A percentile compares a stretch with the other conserved stretches of the same genome.
Evolutionary conservation across 1,140 invertebrate species (phyloP).

Genomic region (Calliopsis andreniformis): DNA sequence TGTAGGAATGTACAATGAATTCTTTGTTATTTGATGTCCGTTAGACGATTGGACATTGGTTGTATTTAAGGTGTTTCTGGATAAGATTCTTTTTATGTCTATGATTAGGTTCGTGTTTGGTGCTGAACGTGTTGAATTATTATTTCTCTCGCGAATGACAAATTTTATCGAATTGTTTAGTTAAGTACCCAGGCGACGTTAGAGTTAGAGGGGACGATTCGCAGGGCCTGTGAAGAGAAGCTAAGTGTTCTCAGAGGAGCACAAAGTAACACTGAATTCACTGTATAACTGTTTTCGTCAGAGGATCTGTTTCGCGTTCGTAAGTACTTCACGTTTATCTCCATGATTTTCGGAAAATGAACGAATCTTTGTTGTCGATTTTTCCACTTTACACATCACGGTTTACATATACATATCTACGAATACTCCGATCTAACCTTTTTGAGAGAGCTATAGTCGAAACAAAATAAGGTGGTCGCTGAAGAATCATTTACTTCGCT

Average conservation of each 20-base stretch:
- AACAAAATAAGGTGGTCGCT: not conserved
- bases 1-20: not conserved
- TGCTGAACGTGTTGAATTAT: not conserved
- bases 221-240: too few relatives aligned
- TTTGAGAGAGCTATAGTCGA: not conserved
- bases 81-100: not conserved
- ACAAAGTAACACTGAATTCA: constrained; percentile 5
- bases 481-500: too few relatives aligned
- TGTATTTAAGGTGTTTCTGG: not conserved
- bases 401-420: constrained; percentile 40
- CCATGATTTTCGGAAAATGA: not conserved
- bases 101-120: not conserved
- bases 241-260: not conserved
- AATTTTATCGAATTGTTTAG: not conserved
- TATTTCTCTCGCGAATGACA: not conserved
- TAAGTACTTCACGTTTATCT: not conserved
- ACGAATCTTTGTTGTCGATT: constrained; percentile 5
- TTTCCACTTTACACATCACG: constrained; percentile 1
- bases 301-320: not conserved
- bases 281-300: constrained; percentile 3
- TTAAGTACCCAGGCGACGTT: not conserved
- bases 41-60: not conserved
- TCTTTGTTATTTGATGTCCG: constrained; percentile 7
- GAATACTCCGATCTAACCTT: not conserved
- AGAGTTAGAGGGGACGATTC: too few relatives aligned